phyloP scores from a whole-genome alignment of 2,888 invertebrate species.

The Nomada goodeniana region DNA sequence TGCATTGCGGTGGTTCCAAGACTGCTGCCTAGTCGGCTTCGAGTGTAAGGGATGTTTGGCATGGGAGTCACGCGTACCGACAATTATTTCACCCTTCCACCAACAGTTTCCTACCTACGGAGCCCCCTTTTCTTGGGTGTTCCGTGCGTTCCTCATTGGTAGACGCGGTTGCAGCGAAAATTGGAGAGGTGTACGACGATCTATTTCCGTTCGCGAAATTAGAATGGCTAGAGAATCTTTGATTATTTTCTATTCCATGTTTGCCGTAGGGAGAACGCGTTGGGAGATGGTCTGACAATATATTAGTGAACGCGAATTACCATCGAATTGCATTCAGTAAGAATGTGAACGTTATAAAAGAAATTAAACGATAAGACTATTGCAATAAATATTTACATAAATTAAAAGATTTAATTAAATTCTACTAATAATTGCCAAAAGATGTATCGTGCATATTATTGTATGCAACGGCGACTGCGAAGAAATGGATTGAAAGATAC shows the following conservation, averaged over 20 bases:
- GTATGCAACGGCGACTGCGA: too few relatives aligned
- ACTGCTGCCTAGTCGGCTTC: constrained; percentile 71
- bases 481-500: too few relatives aligned
- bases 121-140: constrained; percentile 48
- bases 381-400: too few relatives aligned
- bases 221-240: constrained; percentile 71
- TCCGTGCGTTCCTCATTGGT: constrained; percentile 65
- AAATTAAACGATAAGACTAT: too few relatives aligned
- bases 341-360: too few relatives aligned
- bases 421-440: too few relatives aligned
- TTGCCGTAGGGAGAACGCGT: constrained; percentile 42
- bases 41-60: constrained; percentile 76
- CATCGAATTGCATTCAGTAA: too few relatives aligned
- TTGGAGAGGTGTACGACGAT: constrained; percentile 42
- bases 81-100: constrained; percentile 81
- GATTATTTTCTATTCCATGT: constrained; percentile 71
- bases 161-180: constrained; percentile 63
- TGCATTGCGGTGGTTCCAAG: constrained; percentile 81
- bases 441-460: too few relatives aligned
- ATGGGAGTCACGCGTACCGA: constrained; percentile 81
- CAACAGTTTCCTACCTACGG: constrained; percentile 58
- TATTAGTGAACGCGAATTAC: background rate
- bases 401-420: too few relatives aligned
- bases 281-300: background rate
- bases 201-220: constrained; percentile 20